Evolutionary conservation across 2,113 vertebrate species (phyloP), one percentile per base, ranked within the genome.

Genomic region (Xiphorhynchus elegans): DNA sequence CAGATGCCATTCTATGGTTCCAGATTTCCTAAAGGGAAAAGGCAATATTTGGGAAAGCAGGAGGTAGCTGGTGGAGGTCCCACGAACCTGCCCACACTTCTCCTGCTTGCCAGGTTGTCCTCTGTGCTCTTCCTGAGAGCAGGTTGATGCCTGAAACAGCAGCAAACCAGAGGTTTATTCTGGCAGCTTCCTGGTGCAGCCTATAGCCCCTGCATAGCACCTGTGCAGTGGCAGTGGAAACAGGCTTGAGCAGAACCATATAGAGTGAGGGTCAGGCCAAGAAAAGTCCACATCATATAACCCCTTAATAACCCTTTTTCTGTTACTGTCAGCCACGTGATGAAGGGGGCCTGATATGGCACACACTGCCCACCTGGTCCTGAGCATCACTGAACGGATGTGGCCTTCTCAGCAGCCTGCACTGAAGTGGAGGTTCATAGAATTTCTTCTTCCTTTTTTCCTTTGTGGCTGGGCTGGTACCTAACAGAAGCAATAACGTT

Each of bases 1-100:
- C 95, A 95, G 93, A 96, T 93, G 92, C 95, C 96, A 87, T 76
- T 95, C 84, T 68, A 13, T 40, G 86, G 69, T 90, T 97, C 92
- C 93, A 96, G 86, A 94, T 92, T 96, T 96, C 90, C 76, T 81
- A 37, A 89, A 88, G 93, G 85, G 68, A 90, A 90, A 91, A 86
- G n/a, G 90, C 88, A 95, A 62, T 93, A 77, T 88, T 93, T 94
- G 93, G 95, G 95, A 64, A 95, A 90, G 79, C 63, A 47, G 79
- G 79, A 94, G 79, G 58, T 74, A 68, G 77, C 62, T 84, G 84
- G 39, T 85, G 82, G 76, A 67, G 84, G 73, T 92, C 80, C 74
- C 52, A 1, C 0, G 2, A 87, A 87, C 69, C 40, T 68, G 33
- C 40, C 64, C 6, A 11, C 29, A 2, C 60, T 58, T 31, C 15